These are phyloP conservation scores for Euura lappo DNA, from an alignment of 1,140 invertebrate genomes.

Conservation along the genomic window DNA sequence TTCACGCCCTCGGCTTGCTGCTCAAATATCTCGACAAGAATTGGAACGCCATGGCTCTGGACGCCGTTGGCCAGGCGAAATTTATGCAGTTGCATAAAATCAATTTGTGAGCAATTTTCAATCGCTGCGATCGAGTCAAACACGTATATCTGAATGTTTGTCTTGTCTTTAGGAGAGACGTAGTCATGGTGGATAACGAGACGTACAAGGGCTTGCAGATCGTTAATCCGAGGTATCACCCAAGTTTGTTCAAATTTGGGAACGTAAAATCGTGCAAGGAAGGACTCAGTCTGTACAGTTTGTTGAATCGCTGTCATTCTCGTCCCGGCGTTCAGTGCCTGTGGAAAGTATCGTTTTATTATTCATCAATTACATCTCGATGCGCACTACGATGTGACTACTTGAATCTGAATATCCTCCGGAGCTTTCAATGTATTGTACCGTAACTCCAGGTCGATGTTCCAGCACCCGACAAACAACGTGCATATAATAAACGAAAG, in stretches of 20 bases:
- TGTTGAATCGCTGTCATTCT: conserved; percentile 76
- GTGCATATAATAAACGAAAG: conserved; percentile 62
- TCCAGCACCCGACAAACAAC: conserved; percentile 68
- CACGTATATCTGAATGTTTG: conserved; percentile 10
- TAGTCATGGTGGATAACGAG: conserved; percentile 75
- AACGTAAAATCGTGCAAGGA: conserved; percentile 66
- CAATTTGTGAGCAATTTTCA: conserved; percentile 64
- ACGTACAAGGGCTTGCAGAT: conserved; percentile 78
- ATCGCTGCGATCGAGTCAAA: neutral
- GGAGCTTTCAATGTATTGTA: too few relatives aligned
- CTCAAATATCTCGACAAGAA: conserved; percentile 76
- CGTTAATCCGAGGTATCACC: conserved; percentile 75
- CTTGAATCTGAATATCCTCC: too few relatives aligned
- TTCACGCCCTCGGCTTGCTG: conserved; percentile 76
- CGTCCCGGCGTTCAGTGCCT: conserved; percentile 63
- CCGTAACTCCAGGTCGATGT: conserved; percentile 55
- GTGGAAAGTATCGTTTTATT: conserved; percentile 51
- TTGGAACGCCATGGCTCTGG: conserved; percentile 67
- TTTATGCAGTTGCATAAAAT: conserved; percentile 69
- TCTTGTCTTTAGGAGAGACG: conserved; percentile 63
- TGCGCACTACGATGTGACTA: too few relatives aligned
- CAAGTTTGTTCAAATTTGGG: conserved; percentile 75
- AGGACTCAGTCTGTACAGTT: conserved; percentile 74
- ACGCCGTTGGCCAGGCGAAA: conserved; percentile 60
- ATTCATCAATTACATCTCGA: neutral